Conservation (phyloP, 2,888 invertebrate genomes). For the Incurvaria masculella region DNA sequence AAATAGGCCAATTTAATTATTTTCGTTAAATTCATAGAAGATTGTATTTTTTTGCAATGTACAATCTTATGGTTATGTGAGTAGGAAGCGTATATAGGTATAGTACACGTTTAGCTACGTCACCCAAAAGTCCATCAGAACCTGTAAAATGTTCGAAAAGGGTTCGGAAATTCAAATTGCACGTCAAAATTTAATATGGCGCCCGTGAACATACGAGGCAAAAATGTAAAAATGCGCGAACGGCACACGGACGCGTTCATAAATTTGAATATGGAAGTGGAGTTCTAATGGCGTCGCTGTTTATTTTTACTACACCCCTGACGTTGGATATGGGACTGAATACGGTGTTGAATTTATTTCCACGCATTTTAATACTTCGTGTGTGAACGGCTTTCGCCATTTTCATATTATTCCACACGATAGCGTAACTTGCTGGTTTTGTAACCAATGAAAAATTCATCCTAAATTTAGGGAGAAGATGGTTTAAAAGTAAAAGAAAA, state of each 20-base stretch:
- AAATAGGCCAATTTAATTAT: too few relatives aligned
- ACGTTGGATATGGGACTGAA: constrained; percentile 47
- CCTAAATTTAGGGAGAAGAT: too few relatives aligned
- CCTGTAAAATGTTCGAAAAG: background rate
- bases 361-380: constrained; percentile 59
- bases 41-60: too few relatives aligned
- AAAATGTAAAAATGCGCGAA: background rate
- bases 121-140: too few relatives aligned
- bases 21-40: too few relatives aligned
- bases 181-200: constrained; percentile 33
- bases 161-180: background rate
- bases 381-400: constrained; percentile 55
- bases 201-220: constrained; percentile 16
- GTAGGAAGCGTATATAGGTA: too few relatives aligned
- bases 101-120: too few relatives aligned
- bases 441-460: too few relatives aligned
- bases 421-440: too few relatives aligned
- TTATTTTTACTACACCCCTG: constrained; percentile 59
- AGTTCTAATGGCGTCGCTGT: constrained; percentile 58
- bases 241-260: constrained; percentile 39
- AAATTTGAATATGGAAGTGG: constrained; percentile 61
- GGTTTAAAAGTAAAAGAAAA: too few relatives aligned
- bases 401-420: too few relatives aligned
- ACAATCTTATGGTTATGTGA: too few relatives aligned
- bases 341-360: constrained; percentile 60